These are phyloP conservation scores for Conops quadrifasciatus DNA, from an alignment of 2,888 invertebrate species.

Conservation along the genomic window DNA sequence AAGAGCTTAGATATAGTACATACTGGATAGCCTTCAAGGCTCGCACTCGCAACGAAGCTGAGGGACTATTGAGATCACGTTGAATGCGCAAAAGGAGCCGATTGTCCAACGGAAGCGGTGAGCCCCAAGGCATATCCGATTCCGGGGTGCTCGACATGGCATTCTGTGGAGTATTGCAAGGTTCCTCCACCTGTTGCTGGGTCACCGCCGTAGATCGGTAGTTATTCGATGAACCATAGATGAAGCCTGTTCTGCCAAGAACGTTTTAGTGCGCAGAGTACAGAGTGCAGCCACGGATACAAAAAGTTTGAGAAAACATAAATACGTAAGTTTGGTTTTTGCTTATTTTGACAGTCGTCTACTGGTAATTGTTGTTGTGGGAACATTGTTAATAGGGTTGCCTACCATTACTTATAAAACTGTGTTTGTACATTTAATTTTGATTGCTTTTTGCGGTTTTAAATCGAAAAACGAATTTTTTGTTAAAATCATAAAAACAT, in stretches of 20 bases:
- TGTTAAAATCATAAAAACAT: slow-evolving; percentile 18
- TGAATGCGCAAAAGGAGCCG: slow-evolving; percentile 53
- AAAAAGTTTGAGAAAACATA: slow-evolving; percentile 13
- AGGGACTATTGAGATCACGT: slow-evolving; percentile 61
- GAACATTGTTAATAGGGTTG: slow-evolving; percentile 16
- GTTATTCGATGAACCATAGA: slow-evolving; percentile 21
- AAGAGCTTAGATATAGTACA: slow-evolving; percentile 37
- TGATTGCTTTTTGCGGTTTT: not conserved
- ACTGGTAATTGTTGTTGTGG: not conserved
- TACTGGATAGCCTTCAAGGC: slow-evolving; percentile 61
- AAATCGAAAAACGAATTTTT: slow-evolving; percentile 10
- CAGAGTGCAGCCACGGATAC: slow-evolving; percentile 8
- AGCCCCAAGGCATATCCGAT: slow-evolving; percentile 32
- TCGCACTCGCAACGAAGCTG: slow-evolving; percentile 56
- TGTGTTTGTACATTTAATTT: slow-evolving; percentile 41
- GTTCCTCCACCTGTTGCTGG: slow-evolving; percentile 19
- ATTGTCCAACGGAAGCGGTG: slow-evolving; percentile 34
- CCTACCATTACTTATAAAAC: slow-evolving; percentile 38
- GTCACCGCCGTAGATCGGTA: slow-evolving; percentile 4
- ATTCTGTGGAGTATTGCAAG: slow-evolving; percentile 33
- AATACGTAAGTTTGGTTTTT: slow-evolving; percentile 25
- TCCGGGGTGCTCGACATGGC: slow-evolving; percentile 32
- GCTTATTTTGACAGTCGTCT: slow-evolving; percentile 23
- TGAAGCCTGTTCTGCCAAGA: slow-evolving; percentile 1
- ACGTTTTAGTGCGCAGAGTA: not conserved